Base-by-base conservation (phyloP, 2,888 invertebrate genomes). In the Cecidostiba fungosa region DNA sequence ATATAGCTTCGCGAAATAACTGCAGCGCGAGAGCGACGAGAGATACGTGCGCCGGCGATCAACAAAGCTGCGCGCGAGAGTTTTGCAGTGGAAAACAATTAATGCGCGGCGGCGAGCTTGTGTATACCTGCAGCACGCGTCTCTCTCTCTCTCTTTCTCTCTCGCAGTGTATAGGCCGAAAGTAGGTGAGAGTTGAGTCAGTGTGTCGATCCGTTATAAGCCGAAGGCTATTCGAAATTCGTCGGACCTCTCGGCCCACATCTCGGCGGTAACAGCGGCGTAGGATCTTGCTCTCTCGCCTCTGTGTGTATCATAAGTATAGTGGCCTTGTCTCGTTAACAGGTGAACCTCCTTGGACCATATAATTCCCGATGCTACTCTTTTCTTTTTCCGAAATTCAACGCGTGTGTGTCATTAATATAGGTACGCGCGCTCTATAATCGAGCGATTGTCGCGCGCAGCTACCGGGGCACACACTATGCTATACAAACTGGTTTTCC, bases 121-220 rank as follows among this genome's bases (percentile, higher is more conserved):
- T 29, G 2, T 59, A 23, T 54, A 54, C 29, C 4, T 12, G 29
- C 0, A 29, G 16, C 23, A 19, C 69, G 0, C 23, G 23, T 14
- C 39, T 16, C 29, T 43, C 43, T 43, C 43, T 43, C 62, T 16
- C 54, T 10, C 36, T 32, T 8, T 19, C 36, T 36, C 70, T 36
- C 12, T 10, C 12, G 43, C 43, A 2, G 12, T n/a, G n/a, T 43
- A 59, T 59, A 59, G 54, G 66, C 80, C 72, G 73, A 85, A 87
- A 87, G 87, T 87, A 85, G 87, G 87, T 85, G 85, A 87, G 87
- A 87, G 83, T 87, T 87, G 87, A 92, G 91, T 92, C 90, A 91
- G 92, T 92, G 89, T 91, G 92, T 88, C 91, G 92, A 88, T 90
- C 92, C 92, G 92, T 92, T 92, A 93, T 91, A 87, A 89, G 91